Base-by-base conservation (phyloP, 2,113 vertebrate genomes). In the Cephalophus harveyi region DNA sequence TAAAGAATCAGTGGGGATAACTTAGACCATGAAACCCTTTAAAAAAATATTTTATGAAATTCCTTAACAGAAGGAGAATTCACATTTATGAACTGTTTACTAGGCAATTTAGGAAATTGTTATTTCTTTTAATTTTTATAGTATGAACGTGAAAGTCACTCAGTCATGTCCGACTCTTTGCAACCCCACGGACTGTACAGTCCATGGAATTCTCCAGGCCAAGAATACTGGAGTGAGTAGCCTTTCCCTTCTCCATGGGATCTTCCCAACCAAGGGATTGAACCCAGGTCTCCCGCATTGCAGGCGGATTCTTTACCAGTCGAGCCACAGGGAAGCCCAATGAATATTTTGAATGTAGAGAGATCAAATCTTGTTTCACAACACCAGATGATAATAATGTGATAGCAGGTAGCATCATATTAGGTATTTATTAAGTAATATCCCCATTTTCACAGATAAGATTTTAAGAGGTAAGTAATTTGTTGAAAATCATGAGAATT, bases 291-390 rank as follows among this genome's bases (percentile, higher is more conserved):
- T 74, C 67, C 67, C 0, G 4, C 67, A 74, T 40, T 74, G 67
- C 67, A 74, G 21, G 36, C 40, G 67, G n/a, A 25, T 74, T 74
- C 67, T 74, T 40, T 74, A 74, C 10, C 67, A 74, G 21, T 23
- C 0, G 2, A 74, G 36, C 67, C 21, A 74, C 36, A 74, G 10
- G 67, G 67, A 74, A 74, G 67, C 21, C 67, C 67, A 74, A 3
- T 74, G 67, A 25, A 40, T 74, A 17, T 94, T 96, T 97, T 89
- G 84, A 95, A 81, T 74, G n/a, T 62, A 64, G 57, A 92, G 95
- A 83, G 48, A 84, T 92, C 7, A 81, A 84, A 87, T 95, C 33
- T 48, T 85, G 0, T 92, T 98, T 95, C 17, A 92, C 1, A 55
- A 14, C 3, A 78, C 9, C 71, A 96, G 71, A 81, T 96, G 27